phyloP scores from a whole-genome alignment of 2,113 vertebrate species.

The Ptilorrhoa leucosticta region DNA sequence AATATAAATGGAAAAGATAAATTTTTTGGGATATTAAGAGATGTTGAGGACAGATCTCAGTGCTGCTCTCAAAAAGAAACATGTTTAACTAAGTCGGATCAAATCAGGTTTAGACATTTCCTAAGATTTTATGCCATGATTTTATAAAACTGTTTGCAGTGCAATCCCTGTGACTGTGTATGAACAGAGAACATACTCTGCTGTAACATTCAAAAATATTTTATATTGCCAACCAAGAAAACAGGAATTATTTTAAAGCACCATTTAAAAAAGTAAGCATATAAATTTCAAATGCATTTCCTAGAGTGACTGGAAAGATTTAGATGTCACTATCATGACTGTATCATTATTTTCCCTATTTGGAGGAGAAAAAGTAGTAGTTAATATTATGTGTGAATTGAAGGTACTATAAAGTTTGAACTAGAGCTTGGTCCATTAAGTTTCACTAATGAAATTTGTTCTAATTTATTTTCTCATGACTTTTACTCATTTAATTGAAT shows the following conservation, averaged over 20 bases:
- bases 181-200: neutral
- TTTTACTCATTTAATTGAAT: neutral
- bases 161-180: rapidly evolving
- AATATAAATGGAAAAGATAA: neutral
- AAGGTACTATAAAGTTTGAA: neutral
- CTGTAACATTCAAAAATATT: neutral
- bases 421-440: neutral
- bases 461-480: neutral
- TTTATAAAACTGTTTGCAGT: neutral
- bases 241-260: neutral
- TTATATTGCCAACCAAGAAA: neutral
- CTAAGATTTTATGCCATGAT: neutral
- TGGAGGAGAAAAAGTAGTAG: neutral
- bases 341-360: neutral
- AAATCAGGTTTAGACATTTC: neutral
- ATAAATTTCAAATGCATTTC: neutral
- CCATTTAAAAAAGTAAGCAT: neutral
- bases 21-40: neutral
- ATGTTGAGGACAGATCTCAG: neutral
- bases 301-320: neutral
- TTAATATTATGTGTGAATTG: neutral
- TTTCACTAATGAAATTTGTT: neutral
- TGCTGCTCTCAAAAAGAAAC: neutral
- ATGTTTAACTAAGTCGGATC: neutral
- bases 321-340: neutral